Percentiles rank a stretch among this genome's conserved stretches.
Evolutionary conservation across 1,140 invertebrate genomes (phyloP).

Genomic region (Trachymyrmex septentrionalis): DNA sequence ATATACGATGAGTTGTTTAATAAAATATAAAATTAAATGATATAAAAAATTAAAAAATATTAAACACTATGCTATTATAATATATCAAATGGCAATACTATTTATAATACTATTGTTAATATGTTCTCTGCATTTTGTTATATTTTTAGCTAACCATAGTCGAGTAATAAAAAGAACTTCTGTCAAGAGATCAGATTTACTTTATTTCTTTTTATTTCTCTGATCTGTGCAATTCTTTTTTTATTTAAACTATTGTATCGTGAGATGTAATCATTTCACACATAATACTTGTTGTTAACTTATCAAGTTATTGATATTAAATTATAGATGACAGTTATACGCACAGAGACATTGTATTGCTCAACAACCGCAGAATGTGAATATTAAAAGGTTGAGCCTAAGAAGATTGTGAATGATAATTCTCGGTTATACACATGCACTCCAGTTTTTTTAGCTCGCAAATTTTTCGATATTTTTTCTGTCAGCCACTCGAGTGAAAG

Average conservation of each 20-base stretch:
- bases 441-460: constrained; percentile 74
- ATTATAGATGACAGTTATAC: not conserved
- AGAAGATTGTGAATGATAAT: constrained; percentile 81
- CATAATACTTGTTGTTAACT: not conserved
- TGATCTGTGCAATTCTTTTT: not conserved
- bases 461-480: constrained; percentile 76
- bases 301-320: not conserved
- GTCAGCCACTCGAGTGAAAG: constrained; percentile 63
- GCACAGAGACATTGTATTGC: constrained; percentile 12
- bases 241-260: not conserved
- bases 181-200: not conserved
- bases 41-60: not conserved
- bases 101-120: not conserved
- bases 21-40: not conserved
- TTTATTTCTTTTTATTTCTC: constrained; percentile 1
- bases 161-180: not conserved
- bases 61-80: not conserved
- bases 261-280: not conserved
- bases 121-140: not conserved
- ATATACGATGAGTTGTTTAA: not conserved
- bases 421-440: constrained; percentile 78
- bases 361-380: constrained; percentile 76
- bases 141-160: not conserved
- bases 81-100: not conserved
- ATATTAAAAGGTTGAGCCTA: constrained; percentile 84